Conservation (phyloP, 37 sponge, comb jelly and placozoan genomes). For the Petrosia ficiformis region DNA sequence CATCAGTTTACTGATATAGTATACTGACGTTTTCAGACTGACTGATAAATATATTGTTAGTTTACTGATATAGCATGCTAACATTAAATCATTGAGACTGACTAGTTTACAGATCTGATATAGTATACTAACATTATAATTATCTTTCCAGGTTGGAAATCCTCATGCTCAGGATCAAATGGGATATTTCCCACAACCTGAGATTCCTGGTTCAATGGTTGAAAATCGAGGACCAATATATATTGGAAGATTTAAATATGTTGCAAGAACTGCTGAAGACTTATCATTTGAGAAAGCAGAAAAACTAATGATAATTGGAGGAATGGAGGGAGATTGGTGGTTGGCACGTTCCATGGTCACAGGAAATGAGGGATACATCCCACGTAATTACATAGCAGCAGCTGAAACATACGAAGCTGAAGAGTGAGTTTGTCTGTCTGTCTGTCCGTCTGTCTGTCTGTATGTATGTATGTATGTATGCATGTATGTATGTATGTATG, state of each 20-base stretch:
- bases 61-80: too few species aligned
- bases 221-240: slow-evolving; percentile 16
- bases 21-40: too few species aligned
- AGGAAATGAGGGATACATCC: slow-evolving; percentile 85
- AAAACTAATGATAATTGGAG: slow-evolving; percentile 60
- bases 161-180: too few species aligned
- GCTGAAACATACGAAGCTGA: slow-evolving; percentile 79
- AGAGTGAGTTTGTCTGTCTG: slow-evolving; percentile 77
- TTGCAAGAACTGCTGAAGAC: slow-evolving; percentile 80
- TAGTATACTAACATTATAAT: too few species aligned
- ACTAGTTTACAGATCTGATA: too few species aligned
- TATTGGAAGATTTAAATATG: slow-evolving; percentile 74
- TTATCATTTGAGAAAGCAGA: slow-evolving; percentile 90
- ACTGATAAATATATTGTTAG: too few species aligned
- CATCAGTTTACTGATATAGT: too few species aligned
- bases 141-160: too few species aligned
- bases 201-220: too few species aligned
- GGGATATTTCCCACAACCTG: too few species aligned
- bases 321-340: slow-evolving; percentile 89
- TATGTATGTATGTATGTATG: slow-evolving; percentile 12
- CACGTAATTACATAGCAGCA: slow-evolving; percentile 85
- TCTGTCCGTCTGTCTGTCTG: background rate
- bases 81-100: too few species aligned
- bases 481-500: too few species aligned
- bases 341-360: slow-evolving; percentile 64